phyloP scores from a whole-genome alignment of 1,140 invertebrate species.

The Megathymus violae region DNA sequence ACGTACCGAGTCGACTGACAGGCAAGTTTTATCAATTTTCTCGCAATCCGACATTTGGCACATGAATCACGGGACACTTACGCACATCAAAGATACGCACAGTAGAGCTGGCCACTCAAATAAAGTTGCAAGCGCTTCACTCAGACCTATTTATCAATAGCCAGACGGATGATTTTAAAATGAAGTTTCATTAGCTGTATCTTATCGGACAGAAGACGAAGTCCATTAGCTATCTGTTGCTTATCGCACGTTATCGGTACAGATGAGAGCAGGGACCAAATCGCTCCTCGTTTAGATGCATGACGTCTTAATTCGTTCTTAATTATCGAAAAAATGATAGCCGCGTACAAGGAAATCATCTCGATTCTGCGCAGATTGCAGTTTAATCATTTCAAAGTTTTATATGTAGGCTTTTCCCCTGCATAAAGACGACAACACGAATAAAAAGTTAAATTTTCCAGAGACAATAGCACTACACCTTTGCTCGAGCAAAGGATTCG shows the following conservation, averaged over 20 bases:
- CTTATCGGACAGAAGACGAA: constrained; percentile 50
- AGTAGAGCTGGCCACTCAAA: constrained; percentile 33
- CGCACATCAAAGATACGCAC: constrained; percentile 24
- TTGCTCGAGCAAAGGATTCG: too few relatives aligned
- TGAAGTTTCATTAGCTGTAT: constrained; percentile 62
- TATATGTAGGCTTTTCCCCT: neutral
- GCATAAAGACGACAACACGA: too few relatives aligned
- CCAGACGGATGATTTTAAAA: constrained; percentile 51
- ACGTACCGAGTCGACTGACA: neutral
- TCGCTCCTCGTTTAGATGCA: constrained; percentile 36
- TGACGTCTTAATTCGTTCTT: constrained; percentile 46
- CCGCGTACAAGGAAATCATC: neutral
- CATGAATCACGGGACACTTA: constrained; percentile 11
- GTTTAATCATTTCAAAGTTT: neutral
- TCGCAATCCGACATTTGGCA: constrained; percentile 11
- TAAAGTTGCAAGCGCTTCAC: constrained; percentile 39
- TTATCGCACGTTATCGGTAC: constrained; percentile 35
- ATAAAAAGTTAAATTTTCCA: too few relatives aligned
- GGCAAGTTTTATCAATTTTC: constrained; percentile 21
- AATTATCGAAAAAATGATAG: constrained; percentile 41
- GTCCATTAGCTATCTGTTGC: constrained; percentile 58
- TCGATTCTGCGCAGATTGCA: neutral
- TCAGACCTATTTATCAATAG: constrained; percentile 47
- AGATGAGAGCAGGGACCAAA: constrained; percentile 55
- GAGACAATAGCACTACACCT: too few relatives aligned